phyloP scores from a whole-genome alignment of 2,888 invertebrate genomes.

The Ceraclea dissimilis region DNA sequence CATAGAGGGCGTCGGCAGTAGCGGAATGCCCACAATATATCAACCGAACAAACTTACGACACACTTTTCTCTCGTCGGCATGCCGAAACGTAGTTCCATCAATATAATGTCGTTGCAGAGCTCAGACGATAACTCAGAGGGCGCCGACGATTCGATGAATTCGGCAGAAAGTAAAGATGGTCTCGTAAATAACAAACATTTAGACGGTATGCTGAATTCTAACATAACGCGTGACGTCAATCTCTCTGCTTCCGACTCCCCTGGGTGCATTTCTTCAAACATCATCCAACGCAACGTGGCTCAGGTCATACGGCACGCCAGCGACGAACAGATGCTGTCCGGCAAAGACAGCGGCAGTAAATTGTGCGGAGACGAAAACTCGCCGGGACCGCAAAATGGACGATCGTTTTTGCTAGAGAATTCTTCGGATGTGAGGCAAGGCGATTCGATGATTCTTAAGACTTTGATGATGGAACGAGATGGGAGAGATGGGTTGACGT shows the following conservation, averaged over 20 bases:
- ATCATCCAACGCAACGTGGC: constrained; percentile 33
- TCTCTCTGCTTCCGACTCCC: constrained; percentile 36
- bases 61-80: constrained; percentile 19
- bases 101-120: constrained; percentile 12
- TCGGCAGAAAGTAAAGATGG: constrained; percentile 35
- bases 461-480: constrained; percentile 22
- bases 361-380: constrained; percentile 17
- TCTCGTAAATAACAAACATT: constrained; percentile 32
- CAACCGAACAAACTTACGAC: constrained; percentile 11
- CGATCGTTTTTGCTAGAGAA: constrained; percentile 19
- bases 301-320: constrained; percentile 42
- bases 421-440: constrained; percentile 15
- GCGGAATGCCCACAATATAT: constrained; percentile 7
- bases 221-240: constrained; percentile 32
- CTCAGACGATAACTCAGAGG: constrained; percentile 30
- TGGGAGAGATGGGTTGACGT: constrained; percentile 21
- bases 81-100: constrained; percentile 12
- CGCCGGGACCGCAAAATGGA: constrained; percentile 17
- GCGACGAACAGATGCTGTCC: constrained; percentile 33
- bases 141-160: constrained; percentile 32
- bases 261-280: constrained; percentile 34
- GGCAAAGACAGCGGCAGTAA: constrained; percentile 31
- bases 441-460: constrained; percentile 18
- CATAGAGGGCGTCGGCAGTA: constrained; percentile 23
- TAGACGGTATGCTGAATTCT: constrained; percentile 30